Evolutionary conservation across 2,797 vertebrate genomes (phyloP).

Genomic region (Adelosebastes latens): DNA sequence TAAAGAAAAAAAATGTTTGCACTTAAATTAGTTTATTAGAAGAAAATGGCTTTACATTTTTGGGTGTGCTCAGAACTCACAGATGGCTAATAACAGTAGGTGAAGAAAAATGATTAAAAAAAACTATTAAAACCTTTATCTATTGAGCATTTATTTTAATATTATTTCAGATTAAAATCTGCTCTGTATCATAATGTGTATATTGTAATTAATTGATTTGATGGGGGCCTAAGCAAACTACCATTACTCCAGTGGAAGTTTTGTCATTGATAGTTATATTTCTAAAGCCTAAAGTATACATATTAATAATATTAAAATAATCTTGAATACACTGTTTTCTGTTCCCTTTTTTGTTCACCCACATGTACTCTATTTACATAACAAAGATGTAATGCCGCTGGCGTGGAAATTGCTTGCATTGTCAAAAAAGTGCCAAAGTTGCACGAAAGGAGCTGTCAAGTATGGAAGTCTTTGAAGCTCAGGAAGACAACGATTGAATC

Average conservation of each 20-base stretch:
- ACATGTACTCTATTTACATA: conserved; percentile 80
- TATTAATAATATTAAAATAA: conserved; percentile 93
- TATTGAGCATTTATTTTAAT: conserved; percentile 97
- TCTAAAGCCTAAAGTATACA: conserved; percentile 93
- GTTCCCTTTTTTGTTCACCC: conserved; percentile 75
- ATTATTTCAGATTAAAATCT: conserved; percentile 91
- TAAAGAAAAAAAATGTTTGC: conserved; percentile 88
- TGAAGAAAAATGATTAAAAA: conserved; percentile 78
- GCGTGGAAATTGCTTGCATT: conserved; percentile 36
- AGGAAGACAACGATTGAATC: conserved; percentile 45
- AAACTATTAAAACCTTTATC: conserved; percentile 87
- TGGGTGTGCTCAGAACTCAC: conserved; percentile 85
- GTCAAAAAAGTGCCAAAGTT: not conserved
- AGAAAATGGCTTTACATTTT: conserved; percentile 89
- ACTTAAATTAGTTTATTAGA: conserved; percentile 93
- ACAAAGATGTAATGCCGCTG: conserved; percentile 48
- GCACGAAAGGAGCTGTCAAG: conserved; percentile 21
- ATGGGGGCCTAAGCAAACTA: conserved; percentile 84
- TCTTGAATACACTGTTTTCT: conserved; percentile 90
- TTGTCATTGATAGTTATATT: conserved; percentile 93
- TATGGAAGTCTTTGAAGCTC: conserved; percentile 57
- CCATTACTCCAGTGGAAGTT: conserved; percentile 90
- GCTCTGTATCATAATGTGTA: conserved; percentile 92
- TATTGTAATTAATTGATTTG: conserved; percentile 91
- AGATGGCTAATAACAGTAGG: conserved; percentile 84